phyloP scores from a whole-genome alignment of 2,888 invertebrate genomes.

The Lepidocyrtinus sp. region DNA sequence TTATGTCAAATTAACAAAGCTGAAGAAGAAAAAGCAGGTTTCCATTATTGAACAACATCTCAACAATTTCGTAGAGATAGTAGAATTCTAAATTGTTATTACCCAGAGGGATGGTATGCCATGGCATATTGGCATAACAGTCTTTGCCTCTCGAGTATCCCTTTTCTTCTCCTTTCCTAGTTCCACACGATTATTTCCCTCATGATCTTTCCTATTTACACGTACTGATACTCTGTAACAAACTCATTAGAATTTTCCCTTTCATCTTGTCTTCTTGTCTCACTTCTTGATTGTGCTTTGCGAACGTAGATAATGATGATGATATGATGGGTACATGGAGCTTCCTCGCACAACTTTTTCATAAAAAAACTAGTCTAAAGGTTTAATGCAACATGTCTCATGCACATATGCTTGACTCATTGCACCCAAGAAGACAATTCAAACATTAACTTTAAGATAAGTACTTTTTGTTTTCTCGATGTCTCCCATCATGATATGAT shows the following conservation, averaged over 20 bases:
- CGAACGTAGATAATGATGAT: not conserved
- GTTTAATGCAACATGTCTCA: not conserved
- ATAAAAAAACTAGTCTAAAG: not conserved
- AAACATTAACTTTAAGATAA: not conserved
- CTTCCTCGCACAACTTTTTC: constrained; percentile 41
- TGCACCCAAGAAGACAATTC: not conserved
- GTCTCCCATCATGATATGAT: not conserved
- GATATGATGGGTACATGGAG: constrained; percentile 14
- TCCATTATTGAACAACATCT: constrained; percentile 28
- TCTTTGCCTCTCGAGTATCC: no score
- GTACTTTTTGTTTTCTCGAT: not conserved
- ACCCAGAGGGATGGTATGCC: no score
- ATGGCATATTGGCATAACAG: no score
- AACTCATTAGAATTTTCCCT: constrained; percentile 30
- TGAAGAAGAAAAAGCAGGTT: constrained; percentile 53
- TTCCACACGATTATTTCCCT: not conserved
- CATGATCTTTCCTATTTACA: not conserved
- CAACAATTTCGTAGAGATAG: not conserved
- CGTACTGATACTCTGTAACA: constrained; percentile 37
- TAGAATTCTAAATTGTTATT: constrained; percentile 8
- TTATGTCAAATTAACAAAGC: constrained; percentile 48
- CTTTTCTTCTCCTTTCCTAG: not conserved
- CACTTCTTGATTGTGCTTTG: constrained; percentile 26
- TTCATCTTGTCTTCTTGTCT: constrained; percentile 11
- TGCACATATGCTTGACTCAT: not conserved